Base-by-base conservation (phyloP, 2,888 invertebrate species). In the Caenorhabditis wallacei region DNA sequence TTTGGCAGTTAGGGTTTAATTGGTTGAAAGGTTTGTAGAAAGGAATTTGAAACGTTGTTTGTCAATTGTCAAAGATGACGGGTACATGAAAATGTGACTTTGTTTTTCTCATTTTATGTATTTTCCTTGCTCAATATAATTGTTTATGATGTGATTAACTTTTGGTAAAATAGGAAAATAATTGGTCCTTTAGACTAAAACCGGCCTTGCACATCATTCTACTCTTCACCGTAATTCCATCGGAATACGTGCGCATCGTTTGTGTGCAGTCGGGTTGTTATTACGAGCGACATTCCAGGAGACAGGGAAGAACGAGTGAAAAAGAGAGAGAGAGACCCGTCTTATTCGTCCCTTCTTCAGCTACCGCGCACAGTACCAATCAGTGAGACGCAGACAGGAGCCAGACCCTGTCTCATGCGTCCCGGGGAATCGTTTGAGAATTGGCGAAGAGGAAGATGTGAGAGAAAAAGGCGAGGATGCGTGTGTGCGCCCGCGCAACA, bases 371-470 rank as follows among this genome's bases (percentile, higher is more conserved):
- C 59, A 63, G 80, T 66, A 71, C 26, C 66, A 72, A 71, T 71
- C 71, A 80, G 66, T 24, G 80, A 80, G 80, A 80, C 71, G 71
- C 71, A 80, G 80, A 72, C 66, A 72, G 70, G 76, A 76, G 76
- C 76, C 76, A 74, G 74, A 61, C 72, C 70, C 59, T 59, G 48
- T 59, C 57, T 64, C 51, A 64, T 48, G 46, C 71, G 74, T 76
- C 75, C 66, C 70, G 56, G 37, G 71, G 79, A 71, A 71, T 64
- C 57, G 71, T 37, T 70, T 63, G 71, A 71, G 70, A 70, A 70
- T 59, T 43, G 76, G 20, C 53, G 63, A 59, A 46, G 63, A 63
- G 63, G 64, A 64, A 61, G 57, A 57, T 66, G 75, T 54, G 64
- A 66, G 56, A 57, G 51, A 48, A 48, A 66, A 40, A 56, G 40